Conservation (phyloP, 2,888 invertebrate species). For the Camptogramma bilineatum region DNA sequence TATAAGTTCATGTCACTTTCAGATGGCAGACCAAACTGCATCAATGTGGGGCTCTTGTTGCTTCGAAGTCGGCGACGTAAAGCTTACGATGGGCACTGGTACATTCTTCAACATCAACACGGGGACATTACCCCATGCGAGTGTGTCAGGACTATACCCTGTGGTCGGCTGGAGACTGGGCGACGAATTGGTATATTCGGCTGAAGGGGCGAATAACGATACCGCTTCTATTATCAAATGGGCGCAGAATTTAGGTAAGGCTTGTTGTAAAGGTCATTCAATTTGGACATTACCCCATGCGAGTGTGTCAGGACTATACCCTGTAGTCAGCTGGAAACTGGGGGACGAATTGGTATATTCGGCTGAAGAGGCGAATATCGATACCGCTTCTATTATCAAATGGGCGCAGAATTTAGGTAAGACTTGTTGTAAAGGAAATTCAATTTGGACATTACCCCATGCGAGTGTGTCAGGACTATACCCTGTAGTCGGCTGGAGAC, state of each 20-base stretch:
- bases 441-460: constrained; percentile 88
- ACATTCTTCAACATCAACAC: constrained; percentile 95
- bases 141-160: constrained; percentile 94
- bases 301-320: constrained; percentile 94
- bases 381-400: constrained; percentile 94
- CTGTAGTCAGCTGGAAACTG: constrained; percentile 94
- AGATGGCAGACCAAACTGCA: constrained; percentile 96
- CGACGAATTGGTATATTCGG: constrained; percentile 86
- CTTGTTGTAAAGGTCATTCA: neutral
- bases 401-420: constrained; percentile 92
- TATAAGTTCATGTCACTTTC: constrained; percentile 17
- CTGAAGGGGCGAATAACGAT: constrained; percentile 95
- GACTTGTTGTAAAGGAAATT: neutral
- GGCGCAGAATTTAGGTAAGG: constrained; percentile 89
- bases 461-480: constrained; percentile 94
- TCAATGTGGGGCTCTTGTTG: constrained; percentile 95
- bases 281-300: constrained; percentile 90
- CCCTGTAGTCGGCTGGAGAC: constrained; percentile 95
- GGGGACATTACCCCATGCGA: constrained; percentile 90
- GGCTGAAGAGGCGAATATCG: constrained; percentile 94
- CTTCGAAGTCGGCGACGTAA: constrained; percentile 91
- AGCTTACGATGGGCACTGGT: constrained; percentile 96
- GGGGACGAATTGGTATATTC: constrained; percentile 86
- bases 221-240: constrained; percentile 95
- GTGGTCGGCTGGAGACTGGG: constrained; percentile 93